Evolutionary conservation across 2,888 invertebrate genomes (phyloP), one percentile per base, ranked within the genome.

Genomic region (Hyposoter didymator): DNA sequence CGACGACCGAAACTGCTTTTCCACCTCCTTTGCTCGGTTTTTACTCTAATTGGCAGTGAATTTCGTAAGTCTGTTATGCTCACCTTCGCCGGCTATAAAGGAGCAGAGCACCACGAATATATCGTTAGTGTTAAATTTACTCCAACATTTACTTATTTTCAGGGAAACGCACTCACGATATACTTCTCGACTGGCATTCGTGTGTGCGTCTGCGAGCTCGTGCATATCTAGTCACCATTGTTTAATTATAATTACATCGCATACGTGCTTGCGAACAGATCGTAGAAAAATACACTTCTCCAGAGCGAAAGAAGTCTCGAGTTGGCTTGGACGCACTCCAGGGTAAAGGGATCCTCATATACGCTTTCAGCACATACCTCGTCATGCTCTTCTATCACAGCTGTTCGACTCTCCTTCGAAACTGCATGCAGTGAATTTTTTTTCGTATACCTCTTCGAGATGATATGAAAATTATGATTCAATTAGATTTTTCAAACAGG

Each of bases 291-390:
- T 49, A 69, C 43, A 72, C 69, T 66, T 52, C 59, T 73, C 69
- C 52, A 69, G 43, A 79, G 52, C 73, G 55, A 70, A 69, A 55
- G 49, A 72, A 55, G 62, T 66, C 76, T 72, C 45, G 64, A 35
- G 70, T 32, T 14, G 66, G 78, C 75, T 74, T 73, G 76, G 78
- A 81, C 52, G 62, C 74, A 47, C 78, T 39, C 39, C 78, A 69
- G 66, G 72, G 67, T 70, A 84, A 69, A 85, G 84, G 90, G 88
- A 88, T 88, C 87, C 86, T 91, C 90, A 76, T 91, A 92, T 91
- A 92, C 92, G 92, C 92, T 93, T 93, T 93, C 92, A 92, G 91
- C 91, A 91, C 92, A 92, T 91, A 90, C 90, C 90, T 92, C 92
- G 91, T 92, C 91, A 93, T 92, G 92, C 89, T 91, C 89, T 88